Evolutionary conservation across 2,113 vertebrate species (phyloP).

Genomic region (Eidolon helvum): DNA sequence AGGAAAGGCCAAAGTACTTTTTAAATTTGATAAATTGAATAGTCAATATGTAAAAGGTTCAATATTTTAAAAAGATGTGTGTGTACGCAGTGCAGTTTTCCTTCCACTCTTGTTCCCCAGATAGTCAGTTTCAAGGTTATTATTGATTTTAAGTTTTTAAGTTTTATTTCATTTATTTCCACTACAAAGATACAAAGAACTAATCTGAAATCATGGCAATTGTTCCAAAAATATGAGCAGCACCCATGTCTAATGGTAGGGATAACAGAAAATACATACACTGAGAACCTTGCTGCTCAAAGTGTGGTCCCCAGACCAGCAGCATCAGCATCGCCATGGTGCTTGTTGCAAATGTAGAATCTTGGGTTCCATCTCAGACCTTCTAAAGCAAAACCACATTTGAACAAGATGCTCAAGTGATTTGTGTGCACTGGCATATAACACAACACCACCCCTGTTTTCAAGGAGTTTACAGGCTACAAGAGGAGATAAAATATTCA

Average conservation of each 20-base stretch:
- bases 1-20: not conserved
- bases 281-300: not conserved
- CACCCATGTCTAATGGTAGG: not conserved
- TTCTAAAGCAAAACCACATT: not conserved
- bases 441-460: not conserved
- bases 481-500: not conserved
- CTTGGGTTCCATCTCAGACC: not conserved
- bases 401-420: not conserved
- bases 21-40: not conserved
- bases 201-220: not conserved
- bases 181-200: not conserved
- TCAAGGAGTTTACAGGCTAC: not conserved
- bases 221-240: not conserved
- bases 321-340: not conserved
- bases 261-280: not conserved
- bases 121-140: not conserved
- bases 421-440: not conserved
- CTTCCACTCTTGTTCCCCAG: not conserved
- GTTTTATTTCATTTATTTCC: slow-evolving; percentile 1
- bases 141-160: not conserved
- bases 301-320: not conserved
- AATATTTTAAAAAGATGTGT: not conserved
- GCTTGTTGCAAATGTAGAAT: not conserved
- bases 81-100: not conserved
- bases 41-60: not conserved